These are phyloP conservation scores for Balearica regulorum DNA, from an alignment of 2,797 vertebrate species.

Conservation along the genomic window DNA sequence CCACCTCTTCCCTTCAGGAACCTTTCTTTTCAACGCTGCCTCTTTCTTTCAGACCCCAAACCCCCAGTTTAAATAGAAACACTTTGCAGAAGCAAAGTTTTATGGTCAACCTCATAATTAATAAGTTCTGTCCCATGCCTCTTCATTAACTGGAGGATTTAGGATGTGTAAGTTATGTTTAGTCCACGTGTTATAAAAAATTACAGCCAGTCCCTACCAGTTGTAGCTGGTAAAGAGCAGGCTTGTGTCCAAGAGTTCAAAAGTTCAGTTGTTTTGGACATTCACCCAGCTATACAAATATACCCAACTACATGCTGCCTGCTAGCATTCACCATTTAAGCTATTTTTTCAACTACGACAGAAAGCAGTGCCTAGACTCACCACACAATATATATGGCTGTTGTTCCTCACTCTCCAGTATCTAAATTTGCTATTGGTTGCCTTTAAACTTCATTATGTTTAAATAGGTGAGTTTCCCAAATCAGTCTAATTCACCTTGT, in stretches of 20 bases:
- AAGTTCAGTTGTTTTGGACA: not conserved
- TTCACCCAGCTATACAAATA: not conserved
- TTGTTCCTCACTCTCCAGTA: not conserved
- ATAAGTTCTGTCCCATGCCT: not conserved
- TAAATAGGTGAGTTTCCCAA: not conserved
- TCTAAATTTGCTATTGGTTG: not conserved
- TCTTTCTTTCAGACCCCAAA: not conserved
- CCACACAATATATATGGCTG: accelerated
- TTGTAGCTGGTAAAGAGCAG: not conserved
- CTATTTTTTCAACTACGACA: not conserved
- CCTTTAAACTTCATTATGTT: not conserved
- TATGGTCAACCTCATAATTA: not conserved
- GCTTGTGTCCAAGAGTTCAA: not conserved
- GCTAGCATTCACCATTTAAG: not conserved
- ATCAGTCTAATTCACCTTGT: not conserved
- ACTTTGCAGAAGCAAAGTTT: not conserved
- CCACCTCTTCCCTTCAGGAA: not conserved
- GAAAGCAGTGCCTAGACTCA: not conserved
- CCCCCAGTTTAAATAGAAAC: not conserved
- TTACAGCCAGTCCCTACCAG: not conserved
- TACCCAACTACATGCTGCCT: not conserved
- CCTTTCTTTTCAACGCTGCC: not conserved
- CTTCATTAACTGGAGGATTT: not conserved
- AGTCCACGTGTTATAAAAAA: not conserved
- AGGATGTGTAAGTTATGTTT: not conserved